Conservation (phyloP, 2,113 vertebrate genomes). For the Mus spicilegus region DNA sequence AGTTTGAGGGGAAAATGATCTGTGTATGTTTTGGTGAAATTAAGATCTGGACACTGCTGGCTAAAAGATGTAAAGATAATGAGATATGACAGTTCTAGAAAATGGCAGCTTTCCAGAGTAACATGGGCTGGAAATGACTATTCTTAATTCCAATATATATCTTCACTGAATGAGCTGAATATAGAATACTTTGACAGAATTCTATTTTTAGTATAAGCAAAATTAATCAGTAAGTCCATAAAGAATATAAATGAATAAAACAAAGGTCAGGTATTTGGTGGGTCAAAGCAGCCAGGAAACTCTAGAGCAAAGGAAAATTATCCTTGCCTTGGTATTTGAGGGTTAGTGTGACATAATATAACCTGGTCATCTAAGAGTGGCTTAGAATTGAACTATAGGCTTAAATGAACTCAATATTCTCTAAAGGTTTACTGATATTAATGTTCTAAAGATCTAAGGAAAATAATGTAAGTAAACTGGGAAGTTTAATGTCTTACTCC, state of each 20-base stretch:
- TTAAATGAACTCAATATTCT: background rate
- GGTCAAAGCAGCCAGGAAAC: background rate
- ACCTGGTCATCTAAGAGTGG: background rate
- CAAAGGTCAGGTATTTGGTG: background rate
- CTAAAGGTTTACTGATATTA: background rate
- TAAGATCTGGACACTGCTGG: background rate
- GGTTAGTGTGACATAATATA: background rate
- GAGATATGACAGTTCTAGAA: constrained; percentile 22
- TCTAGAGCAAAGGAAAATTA: background rate
- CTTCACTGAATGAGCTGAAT: background rate
- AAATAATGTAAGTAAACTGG: background rate
- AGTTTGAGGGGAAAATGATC: constrained; percentile 40
- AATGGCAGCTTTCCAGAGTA: background rate
- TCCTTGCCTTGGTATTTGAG: background rate
- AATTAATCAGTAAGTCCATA: background rate
- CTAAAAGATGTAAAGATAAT: background rate
- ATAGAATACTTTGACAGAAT: background rate
- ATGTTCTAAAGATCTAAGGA: background rate
- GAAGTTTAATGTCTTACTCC: background rate
- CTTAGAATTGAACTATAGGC: background rate
- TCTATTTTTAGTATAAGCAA: background rate
- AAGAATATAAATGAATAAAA: background rate
- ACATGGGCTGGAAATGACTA: background rate
- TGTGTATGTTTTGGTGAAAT: background rate
- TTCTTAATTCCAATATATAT: background rate